A percentile compares a stretch with the other conserved stretches of the same genome.
These are phyloP conservation scores for Nomada hirtipes DNA, from an alignment of 2,888 invertebrate genomes.

Conservation along the genomic window DNA sequence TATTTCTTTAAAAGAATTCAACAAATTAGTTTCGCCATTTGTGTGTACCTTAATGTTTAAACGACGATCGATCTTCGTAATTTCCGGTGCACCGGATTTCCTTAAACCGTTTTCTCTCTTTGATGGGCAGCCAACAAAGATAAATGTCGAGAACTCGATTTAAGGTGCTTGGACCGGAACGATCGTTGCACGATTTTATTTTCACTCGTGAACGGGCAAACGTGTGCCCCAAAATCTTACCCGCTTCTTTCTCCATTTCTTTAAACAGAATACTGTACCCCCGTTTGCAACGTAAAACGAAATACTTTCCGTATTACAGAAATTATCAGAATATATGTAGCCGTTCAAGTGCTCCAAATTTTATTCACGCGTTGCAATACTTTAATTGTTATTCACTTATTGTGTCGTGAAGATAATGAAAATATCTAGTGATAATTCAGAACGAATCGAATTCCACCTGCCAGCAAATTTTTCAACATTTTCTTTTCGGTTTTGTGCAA, in stretches of 20 bases:
- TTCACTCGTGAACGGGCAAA: background rate
- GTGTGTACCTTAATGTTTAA: slow-evolving; percentile 28
- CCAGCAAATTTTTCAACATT: no score
- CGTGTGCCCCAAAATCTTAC: background rate
- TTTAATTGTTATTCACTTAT: no score
- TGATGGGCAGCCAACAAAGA: slow-evolving; percentile 48
- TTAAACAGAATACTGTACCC: background rate
- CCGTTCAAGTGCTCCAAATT: no score
- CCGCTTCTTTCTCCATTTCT: background rate
- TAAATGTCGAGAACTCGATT: slow-evolving; percentile 41
- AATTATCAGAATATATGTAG: background rate
- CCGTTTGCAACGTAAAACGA: background rate
- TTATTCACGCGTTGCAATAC: no score
- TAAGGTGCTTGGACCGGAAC: slow-evolving; percentile 16
- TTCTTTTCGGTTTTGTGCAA: no score
- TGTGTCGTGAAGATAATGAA: no score
- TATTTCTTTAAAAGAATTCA: slow-evolving; percentile 7
- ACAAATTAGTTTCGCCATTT: slow-evolving; percentile 16
- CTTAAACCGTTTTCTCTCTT: slow-evolving; percentile 44
- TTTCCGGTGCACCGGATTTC: slow-evolving; percentile 49
- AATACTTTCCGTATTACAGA: background rate
- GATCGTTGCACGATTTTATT: slow-evolving; percentile 17
- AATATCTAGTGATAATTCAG: no score
- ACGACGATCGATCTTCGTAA: slow-evolving; percentile 49
- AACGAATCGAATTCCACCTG: no score